These are phyloP conservation scores for Eupeodes luniger DNA, from an alignment of 2,888 invertebrate species.

Conservation along the genomic window DNA sequence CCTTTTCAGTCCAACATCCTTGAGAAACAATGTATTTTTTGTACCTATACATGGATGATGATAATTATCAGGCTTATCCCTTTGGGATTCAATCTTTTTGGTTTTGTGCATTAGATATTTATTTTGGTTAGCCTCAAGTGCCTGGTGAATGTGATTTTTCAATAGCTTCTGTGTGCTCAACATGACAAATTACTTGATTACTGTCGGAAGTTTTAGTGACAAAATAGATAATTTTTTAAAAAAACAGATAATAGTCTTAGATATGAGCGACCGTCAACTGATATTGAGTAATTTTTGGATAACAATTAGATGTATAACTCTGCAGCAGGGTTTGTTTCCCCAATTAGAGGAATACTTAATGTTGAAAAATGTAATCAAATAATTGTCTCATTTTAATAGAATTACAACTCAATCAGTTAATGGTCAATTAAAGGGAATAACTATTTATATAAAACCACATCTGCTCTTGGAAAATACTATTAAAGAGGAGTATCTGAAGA, in stretches of 20 bases:
- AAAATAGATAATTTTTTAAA: slow-evolving; percentile 11
- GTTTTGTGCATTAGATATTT: neutral
- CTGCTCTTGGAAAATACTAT: too few species aligned
- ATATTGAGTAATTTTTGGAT: slow-evolving; percentile 61
- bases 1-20: slow-evolving; percentile 34
- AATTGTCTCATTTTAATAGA: slow-evolving; percentile 47
- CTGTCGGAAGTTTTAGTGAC: slow-evolving; percentile 47
- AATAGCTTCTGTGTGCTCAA: slow-evolving; percentile 55
- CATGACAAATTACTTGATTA: slow-evolving; percentile 74
- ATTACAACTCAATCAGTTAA: neutral
- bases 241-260: slow-evolving; percentile 33
- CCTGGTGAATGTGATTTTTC: slow-evolving; percentile 62
- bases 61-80: slow-evolving; percentile 66
- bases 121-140: slow-evolving; percentile 58
- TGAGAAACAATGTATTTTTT: slow-evolving; percentile 61
- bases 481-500: too few species aligned
- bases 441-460: too few species aligned
- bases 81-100: slow-evolving; percentile 45
- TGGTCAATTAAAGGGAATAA: neutral
- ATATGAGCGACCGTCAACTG: slow-evolving; percentile 7
- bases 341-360: slow-evolving; percentile 1
- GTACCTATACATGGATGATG: neutral
- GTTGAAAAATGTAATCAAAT: slow-evolving; percentile 52
- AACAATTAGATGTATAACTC: slow-evolving; percentile 1
- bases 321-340: neutral